Base-by-base conservation (phyloP, 2,113 vertebrate genomes). In the Gallinago paraguaiae region DNA sequence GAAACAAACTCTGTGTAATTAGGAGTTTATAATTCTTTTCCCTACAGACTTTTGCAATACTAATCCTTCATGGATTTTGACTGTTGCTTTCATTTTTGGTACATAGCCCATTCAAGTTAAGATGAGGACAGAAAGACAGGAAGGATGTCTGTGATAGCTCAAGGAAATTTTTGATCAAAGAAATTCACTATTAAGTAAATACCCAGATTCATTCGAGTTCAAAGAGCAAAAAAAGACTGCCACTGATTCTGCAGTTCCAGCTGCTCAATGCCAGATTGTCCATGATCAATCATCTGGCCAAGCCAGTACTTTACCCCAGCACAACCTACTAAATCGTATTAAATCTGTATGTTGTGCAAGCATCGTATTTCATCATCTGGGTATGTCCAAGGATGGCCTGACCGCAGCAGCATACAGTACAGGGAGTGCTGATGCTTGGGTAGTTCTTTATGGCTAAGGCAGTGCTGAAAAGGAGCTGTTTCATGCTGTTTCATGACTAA, bases 391-490 rank as follows among this genome's bases (percentile, higher is more conserved):
- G 33, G 30, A 59, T 25, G 61, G 30, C 3, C 1, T 0, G 3
- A 41, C 23, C 0, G 0, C 35, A 72, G 57, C 41, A 76, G 70
- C 0, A 0, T 20, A 19, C 3, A 5, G 19, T 22, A 39, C 37
- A 13, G 22, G 30, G 20, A 31, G n/a, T 18, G 9, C 13, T 25
- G 37, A 37, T 12, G 1, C 11, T 50, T 41, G 24, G 4, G 5
- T 43, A 30, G 13, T 20, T 20, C 46, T 50, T 51, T 39, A 75
- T 0, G 0, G 46, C 37, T 72, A 51, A 63, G 0, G 0, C 35
- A 18, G 48, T 11, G 20, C 17, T 64, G 35, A 57, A 75, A 83
- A 92, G 11, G 2, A 80, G 60, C 16, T 54, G 33, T 64, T 79
- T 74, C 63, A 19, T 33, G 22, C 27, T 11, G 50, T 56, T 85